Conservation (phyloP, 2,113 vertebrate species). For the Gambusia holbrooki region DNA sequence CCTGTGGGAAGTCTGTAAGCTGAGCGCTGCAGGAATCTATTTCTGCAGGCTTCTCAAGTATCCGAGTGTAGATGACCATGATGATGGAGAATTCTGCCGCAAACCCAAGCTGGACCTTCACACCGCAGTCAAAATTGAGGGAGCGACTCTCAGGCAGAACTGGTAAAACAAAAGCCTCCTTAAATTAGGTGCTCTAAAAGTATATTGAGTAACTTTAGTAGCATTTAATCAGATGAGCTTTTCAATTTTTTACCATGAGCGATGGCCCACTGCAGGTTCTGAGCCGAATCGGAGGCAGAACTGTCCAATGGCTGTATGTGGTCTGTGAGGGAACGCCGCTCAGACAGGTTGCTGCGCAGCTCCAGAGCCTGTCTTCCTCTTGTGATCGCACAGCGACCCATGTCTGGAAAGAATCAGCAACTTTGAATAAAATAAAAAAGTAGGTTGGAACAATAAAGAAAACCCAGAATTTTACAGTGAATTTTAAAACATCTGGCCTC, state of each 20-base stretch:
- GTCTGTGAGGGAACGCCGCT: conserved; percentile 85
- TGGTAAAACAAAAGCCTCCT: conserved; percentile 31
- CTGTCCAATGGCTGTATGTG: conserved; percentile 62
- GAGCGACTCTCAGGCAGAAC: conserved; percentile 80
- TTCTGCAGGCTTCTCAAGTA: conserved; percentile 77
- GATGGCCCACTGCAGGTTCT: conserved; percentile 88
- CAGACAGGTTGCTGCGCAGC: conserved; percentile 88
- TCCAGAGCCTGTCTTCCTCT: conserved; percentile 87
- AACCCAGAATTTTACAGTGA: no score
- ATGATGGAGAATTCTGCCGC: conserved; percentile 90
- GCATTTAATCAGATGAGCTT: neutral
- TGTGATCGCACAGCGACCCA: conserved; percentile 85
- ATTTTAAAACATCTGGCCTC: no score
- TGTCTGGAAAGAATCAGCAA: conserved; percentile 73
- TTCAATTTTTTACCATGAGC: conserved; percentile 77
- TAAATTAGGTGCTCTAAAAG: neutral
- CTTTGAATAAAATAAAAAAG: neutral
- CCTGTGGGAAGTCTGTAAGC: conserved; percentile 83
- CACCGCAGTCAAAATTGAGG: conserved; percentile 83
- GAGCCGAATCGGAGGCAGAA: conserved; percentile 75
- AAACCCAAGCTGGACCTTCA: conserved; percentile 85
- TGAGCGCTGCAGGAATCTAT: conserved; percentile 80
- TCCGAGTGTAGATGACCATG: conserved; percentile 87
- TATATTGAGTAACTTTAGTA: neutral
- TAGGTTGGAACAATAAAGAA: no score